Conservation (phyloP, 1,140 invertebrate species). For the Daktulosphaira vitifoliae region DNA sequence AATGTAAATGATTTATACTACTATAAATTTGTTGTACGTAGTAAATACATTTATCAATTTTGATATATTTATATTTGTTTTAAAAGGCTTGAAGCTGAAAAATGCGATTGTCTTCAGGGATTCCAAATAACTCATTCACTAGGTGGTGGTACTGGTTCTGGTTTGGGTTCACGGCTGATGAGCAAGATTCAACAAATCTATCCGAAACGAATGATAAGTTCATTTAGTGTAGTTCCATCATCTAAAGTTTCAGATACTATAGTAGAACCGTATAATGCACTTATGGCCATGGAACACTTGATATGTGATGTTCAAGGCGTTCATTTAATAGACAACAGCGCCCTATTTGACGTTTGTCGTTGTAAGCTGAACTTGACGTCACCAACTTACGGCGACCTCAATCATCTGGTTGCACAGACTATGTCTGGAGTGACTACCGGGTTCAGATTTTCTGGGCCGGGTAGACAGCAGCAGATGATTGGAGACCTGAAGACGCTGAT, state of each 20-base stretch:
- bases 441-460: constrained; percentile 57
- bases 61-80: too few species aligned
- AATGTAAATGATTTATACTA: too few species aligned
- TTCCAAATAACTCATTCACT: constrained; percentile 66
- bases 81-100: constrained; percentile 61
- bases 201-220: constrained; percentile 57
- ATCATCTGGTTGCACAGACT: constrained; percentile 51
- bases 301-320: constrained; percentile 55
- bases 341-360: constrained; percentile 57
- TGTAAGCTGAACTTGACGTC: constrained; percentile 49
- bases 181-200: constrained; percentile 53
- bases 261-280: constrained; percentile 59
- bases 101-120: constrained; percentile 66
- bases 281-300: constrained; percentile 56
- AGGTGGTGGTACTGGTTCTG: constrained; percentile 62
- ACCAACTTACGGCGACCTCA: constrained; percentile 53
- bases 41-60: too few species aligned
- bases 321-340: constrained; percentile 57
- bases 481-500: constrained; percentile 59
- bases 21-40: too few species aligned
- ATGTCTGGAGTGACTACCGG: constrained; percentile 54
- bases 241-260: constrained; percentile 60
- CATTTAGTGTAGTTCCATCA: constrained; percentile 66
- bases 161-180: constrained; percentile 57
- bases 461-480: constrained; percentile 47